Evolutionary conservation across 2,113 vertebrate species (phyloP).

Genomic region (Apaloderma vittatum): DNA sequence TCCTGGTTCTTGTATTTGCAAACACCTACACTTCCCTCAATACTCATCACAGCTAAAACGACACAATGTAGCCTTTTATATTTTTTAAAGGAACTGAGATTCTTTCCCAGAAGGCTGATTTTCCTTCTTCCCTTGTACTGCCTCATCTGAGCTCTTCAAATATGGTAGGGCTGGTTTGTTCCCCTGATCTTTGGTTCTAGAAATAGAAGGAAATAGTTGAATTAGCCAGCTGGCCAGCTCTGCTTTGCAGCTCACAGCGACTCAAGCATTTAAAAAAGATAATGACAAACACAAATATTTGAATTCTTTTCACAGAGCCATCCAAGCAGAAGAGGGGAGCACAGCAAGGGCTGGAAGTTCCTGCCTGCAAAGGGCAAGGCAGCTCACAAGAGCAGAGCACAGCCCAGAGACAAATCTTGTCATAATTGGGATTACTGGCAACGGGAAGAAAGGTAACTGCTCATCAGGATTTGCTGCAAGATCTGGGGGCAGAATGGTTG

Average conservation of each 20-base stretch:
- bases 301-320: background rate
- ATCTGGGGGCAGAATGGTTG: background rate
- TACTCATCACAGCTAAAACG: background rate
- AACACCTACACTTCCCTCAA: background rate
- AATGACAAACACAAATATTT: background rate
- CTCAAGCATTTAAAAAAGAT: background rate
- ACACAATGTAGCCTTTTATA: accelerated
- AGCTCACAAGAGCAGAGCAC: background rate
- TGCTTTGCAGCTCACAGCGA: background rate
- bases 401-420: background rate
- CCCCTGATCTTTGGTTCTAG: background rate
- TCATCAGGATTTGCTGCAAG: background rate
- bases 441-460: background rate
- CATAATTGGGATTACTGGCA: background rate
- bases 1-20: background rate
- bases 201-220: background rate
- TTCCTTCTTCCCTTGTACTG: background rate
- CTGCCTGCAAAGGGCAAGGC: background rate
- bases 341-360: background rate
- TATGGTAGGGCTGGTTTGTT: background rate
- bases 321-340: background rate
- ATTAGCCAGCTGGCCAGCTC: background rate
- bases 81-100: background rate
- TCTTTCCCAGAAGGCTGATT: background rate
- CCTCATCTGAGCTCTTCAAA: background rate